Evolutionary conservation across 2,113 vertebrate genomes (phyloP), one percentile per base, ranked within the genome.

Genomic region (Sphyrna mokarran): DNA sequence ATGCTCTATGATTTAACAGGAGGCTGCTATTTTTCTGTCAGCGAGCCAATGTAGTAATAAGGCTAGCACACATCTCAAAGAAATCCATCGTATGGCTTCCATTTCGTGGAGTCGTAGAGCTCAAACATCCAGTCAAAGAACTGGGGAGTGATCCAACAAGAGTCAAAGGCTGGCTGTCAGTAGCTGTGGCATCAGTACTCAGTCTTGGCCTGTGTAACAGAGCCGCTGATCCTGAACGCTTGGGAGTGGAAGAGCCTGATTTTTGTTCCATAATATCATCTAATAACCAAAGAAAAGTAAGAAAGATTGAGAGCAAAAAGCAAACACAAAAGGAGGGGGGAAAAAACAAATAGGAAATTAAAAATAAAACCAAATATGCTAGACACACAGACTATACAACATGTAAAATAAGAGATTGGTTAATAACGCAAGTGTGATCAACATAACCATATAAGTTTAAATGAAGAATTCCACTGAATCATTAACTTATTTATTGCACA

Each of bases 31-130:
- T 83, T 20, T 83, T 43, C 18, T 54, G 0, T 99, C 98, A 99
- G 97, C 98, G 99, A 29, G 99, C 99, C 96, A 99, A 97, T 0
- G 99, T 98, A 96, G 98, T 99, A 97, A 99, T 99, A 95, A 99
- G 97, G 97, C 99, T 99, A 97, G 99, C 99, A 3, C 99, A 99
- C 99, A 99, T 99, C 97, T 99, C 99, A 0, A 99, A 99, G 98
- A 99, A 99, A 97, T 99, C 99, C 99, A 99, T 99, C 96, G 99
- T 99, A 97, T 99, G 99, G 96, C 99, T 99, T 26, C 99, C 99
- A 96, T 98, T 98, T 37, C 99, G 98, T 0, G 98, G 97, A 0
- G 97, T 96, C 54, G 98, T 97, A 29, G 98, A 96, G 43, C 97
- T 97, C 10, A 97, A 96, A 97, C 98, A 98, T 96, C 98, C 98